phyloP scores from a whole-genome alignment of 1,140 invertebrate species.

The Littorina saxatilis region DNA sequence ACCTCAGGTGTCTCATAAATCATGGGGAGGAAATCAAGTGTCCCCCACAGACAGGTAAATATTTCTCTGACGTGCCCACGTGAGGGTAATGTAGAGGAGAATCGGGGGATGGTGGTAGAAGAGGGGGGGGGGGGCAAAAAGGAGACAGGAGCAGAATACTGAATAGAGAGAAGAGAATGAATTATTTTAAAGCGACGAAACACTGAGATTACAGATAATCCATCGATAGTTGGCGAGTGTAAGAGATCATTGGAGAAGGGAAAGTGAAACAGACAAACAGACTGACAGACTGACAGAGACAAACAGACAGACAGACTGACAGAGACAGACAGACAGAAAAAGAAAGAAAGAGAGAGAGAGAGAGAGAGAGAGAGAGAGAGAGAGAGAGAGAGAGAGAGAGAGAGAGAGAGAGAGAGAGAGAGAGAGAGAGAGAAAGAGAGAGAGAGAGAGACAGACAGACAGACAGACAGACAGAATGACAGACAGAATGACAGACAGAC shows the following conservation, averaged over 20 bases:
- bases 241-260: not conserved
- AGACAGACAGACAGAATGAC: not conserved
- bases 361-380: constrained; percentile 7
- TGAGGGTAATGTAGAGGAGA: not conserved
- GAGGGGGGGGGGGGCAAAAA: not conserved
- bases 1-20: no score
- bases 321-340: constrained; percentile 12
- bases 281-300: constrained; percentile 10
- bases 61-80: no score
- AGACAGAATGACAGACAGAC: not conserved
- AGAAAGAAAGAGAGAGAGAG: not conserved
- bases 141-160: constrained; percentile 29
- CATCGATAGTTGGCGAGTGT: constrained; percentile 17
- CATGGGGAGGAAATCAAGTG: no score
- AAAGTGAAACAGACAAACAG: not conserved
- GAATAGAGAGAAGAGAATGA: constrained; percentile 35
- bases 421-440: constrained; percentile 11
- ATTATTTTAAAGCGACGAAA: no score
- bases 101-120: not conserved
- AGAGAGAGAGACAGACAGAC: not conserved
- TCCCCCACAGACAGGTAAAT: no score
- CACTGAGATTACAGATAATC: no score
- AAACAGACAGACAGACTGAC: not conserved
- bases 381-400: constrained; percentile 14
- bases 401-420: constrained; percentile 1